Percentiles rank a stretch among this genome's conserved stretches.
Evolutionary conservation across 1,140 invertebrate genomes (phyloP).

Genomic region (Cotesia vestalis): DNA sequence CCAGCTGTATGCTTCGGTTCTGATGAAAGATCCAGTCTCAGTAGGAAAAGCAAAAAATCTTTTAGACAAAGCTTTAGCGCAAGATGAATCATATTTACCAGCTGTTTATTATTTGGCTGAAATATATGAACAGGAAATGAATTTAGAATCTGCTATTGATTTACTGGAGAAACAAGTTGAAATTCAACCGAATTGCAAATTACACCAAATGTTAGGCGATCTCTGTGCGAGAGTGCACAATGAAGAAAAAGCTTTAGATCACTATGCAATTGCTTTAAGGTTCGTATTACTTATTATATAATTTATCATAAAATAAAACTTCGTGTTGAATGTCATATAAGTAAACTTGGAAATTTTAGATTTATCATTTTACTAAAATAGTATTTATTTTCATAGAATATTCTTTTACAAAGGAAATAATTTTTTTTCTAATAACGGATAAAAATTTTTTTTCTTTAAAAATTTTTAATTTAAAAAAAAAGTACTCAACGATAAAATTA

Average conservation of each 20-base stretch:
- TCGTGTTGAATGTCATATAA: too few relatives aligned
- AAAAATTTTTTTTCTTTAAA: too few relatives aligned
- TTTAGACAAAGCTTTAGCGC: constrained; percentile 74
- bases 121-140: constrained; percentile 70
- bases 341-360: too few relatives aligned
- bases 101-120: constrained; percentile 77
- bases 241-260: constrained; percentile 76
- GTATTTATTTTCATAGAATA: too few relatives aligned
- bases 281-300: constrained; percentile 52
- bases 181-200: constrained; percentile 70
- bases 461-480: too few relatives aligned
- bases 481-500: too few relatives aligned
- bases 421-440: too few relatives aligned
- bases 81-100: constrained; percentile 73
- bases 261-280: constrained; percentile 77
- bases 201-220: constrained; percentile 79
- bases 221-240: constrained; percentile 68
- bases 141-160: constrained; percentile 69
- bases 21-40: constrained; percentile 75
- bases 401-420: too few relatives aligned
- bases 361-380: too few relatives aligned
- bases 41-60: constrained; percentile 73
- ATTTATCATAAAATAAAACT: background rate
- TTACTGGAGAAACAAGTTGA: constrained; percentile 72
- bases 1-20: constrained; percentile 76